phyloP scores from a whole-genome alignment of 2,113 vertebrate genomes.

The Cisticola juncidis region DNA sequence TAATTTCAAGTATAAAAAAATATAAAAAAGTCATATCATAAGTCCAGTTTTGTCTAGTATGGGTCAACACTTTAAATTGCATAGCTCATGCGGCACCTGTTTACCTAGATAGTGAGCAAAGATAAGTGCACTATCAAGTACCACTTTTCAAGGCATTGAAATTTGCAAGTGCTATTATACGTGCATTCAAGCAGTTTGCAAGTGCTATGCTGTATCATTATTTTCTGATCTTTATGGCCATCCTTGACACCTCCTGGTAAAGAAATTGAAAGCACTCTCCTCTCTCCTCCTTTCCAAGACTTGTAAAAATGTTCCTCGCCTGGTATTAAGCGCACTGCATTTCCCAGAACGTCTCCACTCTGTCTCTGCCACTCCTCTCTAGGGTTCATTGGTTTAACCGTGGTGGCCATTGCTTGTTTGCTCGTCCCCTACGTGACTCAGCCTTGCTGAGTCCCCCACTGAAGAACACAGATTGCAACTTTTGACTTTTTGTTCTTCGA shows the following conservation, averaged over 20 bases:
- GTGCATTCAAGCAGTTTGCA: slow-evolving; percentile 86
- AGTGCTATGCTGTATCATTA: slow-evolving; percentile 84
- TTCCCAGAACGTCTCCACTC: slow-evolving; percentile 35
- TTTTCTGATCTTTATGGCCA: slow-evolving; percentile 74
- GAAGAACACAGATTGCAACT: slow-evolving; percentile 54
- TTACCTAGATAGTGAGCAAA: slow-evolving; percentile 79
- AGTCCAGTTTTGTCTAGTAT: slow-evolving; percentile 88
- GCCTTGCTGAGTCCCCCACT: slow-evolving; percentile 18
- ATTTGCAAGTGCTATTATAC: slow-evolving; percentile 93
- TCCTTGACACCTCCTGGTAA: slow-evolving; percentile 62
- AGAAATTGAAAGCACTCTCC: slow-evolving; percentile 59
- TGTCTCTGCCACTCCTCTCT: slow-evolving; percentile 21
- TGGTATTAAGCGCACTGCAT: background rate
- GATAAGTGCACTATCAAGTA: slow-evolving; percentile 80
- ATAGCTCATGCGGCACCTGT: slow-evolving; percentile 97
- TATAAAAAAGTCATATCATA: slow-evolving; percentile 84
- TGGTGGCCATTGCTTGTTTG: background rate
- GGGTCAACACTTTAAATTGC: slow-evolving; percentile 96
- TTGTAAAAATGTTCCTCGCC: slow-evolving; percentile 29
- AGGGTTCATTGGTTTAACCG: slow-evolving; percentile 47
- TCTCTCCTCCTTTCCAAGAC: slow-evolving; percentile 41
- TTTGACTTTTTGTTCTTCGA: slow-evolving; percentile 11
- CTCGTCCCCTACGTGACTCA: background rate
- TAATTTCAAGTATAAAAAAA: slow-evolving; percentile 99
- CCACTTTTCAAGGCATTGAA: slow-evolving; percentile 91